Conservation (phyloP, 2,888 invertebrate species). For the Stenolophus ochropezus region DNA sequence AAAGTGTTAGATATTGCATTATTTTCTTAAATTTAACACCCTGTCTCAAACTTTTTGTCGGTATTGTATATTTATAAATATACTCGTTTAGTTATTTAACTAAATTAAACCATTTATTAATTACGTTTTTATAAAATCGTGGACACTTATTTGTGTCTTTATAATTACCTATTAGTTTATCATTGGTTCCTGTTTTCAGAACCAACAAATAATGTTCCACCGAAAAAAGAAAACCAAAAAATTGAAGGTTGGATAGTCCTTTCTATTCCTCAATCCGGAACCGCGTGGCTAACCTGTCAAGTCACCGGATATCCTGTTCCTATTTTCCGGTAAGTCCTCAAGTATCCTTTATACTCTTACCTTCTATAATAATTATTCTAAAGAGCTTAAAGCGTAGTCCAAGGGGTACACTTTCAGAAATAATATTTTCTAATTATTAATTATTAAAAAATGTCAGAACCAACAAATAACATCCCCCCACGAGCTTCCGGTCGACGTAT, state of each 20-base stretch:
- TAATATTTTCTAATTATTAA: background rate
- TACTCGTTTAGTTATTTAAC: too few species aligned
- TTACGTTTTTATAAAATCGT: too few species aligned
- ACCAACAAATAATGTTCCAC: slow-evolving; percentile 80
- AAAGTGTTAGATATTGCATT: too few species aligned
- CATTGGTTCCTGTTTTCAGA: slow-evolving; percentile 66
- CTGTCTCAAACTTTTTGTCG: too few species aligned
- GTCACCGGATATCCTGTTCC: slow-evolving; percentile 76
- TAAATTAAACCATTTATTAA: too few species aligned
- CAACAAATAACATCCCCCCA: slow-evolving; percentile 80
- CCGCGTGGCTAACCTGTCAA: slow-evolving; percentile 80
- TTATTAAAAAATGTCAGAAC: slow-evolving; percentile 74
- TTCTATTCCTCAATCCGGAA: slow-evolving; percentile 73
- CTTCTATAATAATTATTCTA: background rate
- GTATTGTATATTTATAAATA: too few species aligned
- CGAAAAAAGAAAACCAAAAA: slow-evolving; percentile 78
- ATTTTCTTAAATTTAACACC: too few species aligned
- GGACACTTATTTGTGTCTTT: background rate
- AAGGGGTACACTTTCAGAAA: slow-evolving; percentile 19
- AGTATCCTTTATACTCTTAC: background rate
- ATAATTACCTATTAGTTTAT: background rate
- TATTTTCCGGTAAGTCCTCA: slow-evolving; percentile 79
- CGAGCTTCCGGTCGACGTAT: slow-evolving; percentile 73
- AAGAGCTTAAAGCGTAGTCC: background rate
- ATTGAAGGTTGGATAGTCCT: slow-evolving; percentile 78